Evolutionary conservation across 2,113 vertebrate species (phyloP), one percentile per base, ranked within the genome.

Genomic region (Beaufortia kweichowensis): DNA sequence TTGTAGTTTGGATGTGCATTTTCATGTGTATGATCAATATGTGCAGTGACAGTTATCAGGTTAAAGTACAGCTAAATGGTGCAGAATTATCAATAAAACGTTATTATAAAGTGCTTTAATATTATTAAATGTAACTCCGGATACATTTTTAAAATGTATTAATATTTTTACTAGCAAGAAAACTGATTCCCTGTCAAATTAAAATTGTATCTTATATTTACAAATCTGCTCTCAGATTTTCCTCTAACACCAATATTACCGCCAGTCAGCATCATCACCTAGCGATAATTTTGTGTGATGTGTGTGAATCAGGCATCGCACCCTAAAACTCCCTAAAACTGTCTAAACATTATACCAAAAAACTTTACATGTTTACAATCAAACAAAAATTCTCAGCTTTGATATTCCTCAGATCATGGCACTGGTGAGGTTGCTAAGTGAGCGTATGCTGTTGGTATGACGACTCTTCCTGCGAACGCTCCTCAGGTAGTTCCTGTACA

Each of bases 401-500:
- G n/a, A 41, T 43, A 19, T 35, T 55, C 35, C 62, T 93, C 86
- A 98, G 80, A 97, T 89, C 91, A 98, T 94, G 28, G 93, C 95
- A 43, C 95, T 96, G 80, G 94, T 95, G 50, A 98, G 59, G 67
- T 97, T 96, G 86, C 86, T 98, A 70, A 98, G 86, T 3, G 97
- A 98, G n/a, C 93, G 91, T 60, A 95, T 31, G 70, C 96, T 99
- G 23, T 89, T 93, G 0, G 91, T 93, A 79, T 90, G 92, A 65
- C 94, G 89, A 76, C 95, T 97, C 83, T 97, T 99, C 59, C 97
- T 91, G n/a, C 97, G 91, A 43, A 98, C 88, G 0, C 97, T 99
- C 26, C 96, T 90, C 56, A 98, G 90, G 75, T 99, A 99, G 71
- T 98, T 99, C 46, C 97, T 91, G 84, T 98, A 98, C 21, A 97